Conservation (phyloP, 2,888 invertebrate species). For the Neocrepidodera transversa region DNA sequence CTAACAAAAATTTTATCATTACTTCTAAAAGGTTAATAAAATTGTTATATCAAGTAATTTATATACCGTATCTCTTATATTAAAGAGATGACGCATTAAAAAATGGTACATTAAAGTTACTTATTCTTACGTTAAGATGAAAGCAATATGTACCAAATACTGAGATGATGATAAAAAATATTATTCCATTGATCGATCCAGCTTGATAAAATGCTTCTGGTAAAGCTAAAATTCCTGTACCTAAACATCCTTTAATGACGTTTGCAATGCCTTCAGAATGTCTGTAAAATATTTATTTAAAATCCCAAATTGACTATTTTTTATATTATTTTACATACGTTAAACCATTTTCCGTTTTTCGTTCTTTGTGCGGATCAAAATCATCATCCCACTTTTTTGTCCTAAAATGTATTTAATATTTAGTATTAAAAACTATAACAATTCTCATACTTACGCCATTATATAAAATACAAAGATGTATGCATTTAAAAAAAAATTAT, state of each 20-base stretch:
- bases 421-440: too few species aligned
- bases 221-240: slow-evolving; percentile 92
- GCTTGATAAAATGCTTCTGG: slow-evolving; percentile 86
- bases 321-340: slow-evolving; percentile 2
- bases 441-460: too few species aligned
- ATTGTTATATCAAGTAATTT: too few species aligned
- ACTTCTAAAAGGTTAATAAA: too few species aligned
- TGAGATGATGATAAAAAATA: slow-evolving; percentile 80
- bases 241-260: slow-evolving; percentile 86
- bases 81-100: too few species aligned
- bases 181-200: slow-evolving; percentile 77
- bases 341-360: neutral
- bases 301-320: too few species aligned
- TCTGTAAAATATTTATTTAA: slow-evolving; percentile 58
- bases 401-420: too few species aligned
- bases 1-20: too few species aligned
- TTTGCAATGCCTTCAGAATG: slow-evolving; percentile 83
- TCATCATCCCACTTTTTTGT: slow-evolving; percentile 1
- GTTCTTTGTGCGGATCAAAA: neutral
- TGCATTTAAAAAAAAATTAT: too few species aligned
- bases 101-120: neutral
- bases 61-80: too few species aligned
- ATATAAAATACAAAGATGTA: too few species aligned
- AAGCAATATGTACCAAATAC: slow-evolving; percentile 84
- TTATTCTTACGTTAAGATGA: slow-evolving; percentile 73